A percentile compares a stretch with the other conserved stretches of the same genome.
Evolutionary conservation across 2,888 invertebrate species (phyloP).

Genomic region (Scrobipalpa atriplicella): DNA sequence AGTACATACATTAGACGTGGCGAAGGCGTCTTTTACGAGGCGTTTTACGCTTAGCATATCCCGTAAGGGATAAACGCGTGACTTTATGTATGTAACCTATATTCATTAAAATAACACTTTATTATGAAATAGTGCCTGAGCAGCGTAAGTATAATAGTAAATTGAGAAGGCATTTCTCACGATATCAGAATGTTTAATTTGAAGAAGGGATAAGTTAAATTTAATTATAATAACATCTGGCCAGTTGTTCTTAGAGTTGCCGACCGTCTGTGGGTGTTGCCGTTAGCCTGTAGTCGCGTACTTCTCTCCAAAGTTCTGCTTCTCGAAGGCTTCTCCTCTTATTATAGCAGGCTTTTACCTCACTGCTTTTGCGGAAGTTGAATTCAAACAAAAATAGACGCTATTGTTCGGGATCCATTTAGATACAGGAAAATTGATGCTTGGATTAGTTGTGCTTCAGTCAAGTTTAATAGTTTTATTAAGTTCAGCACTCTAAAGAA

Average conservation of each 20-base stretch:
- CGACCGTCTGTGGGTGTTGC: conserved; percentile 33
- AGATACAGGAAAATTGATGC: too few relatives aligned
- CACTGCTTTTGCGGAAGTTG: background rate
- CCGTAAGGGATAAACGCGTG: too few relatives aligned
- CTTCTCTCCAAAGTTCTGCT: background rate
- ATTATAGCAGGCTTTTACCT: background rate
- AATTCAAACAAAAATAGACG: background rate
- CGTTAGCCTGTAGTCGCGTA: conserved; percentile 29
- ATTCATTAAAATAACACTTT: too few relatives aligned
- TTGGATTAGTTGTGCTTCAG: too few relatives aligned
- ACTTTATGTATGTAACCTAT: too few relatives aligned
- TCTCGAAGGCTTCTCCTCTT: background rate
- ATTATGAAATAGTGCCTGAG: background rate
- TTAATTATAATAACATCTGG: conserved; percentile 52
- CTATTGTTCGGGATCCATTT: too few relatives aligned
- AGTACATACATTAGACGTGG: too few relatives aligned
- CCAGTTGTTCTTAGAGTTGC: conserved; percentile 48
- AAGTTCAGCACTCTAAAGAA: too few relatives aligned
- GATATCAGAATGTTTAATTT: conserved; percentile 18
- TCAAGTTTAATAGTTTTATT: too few relatives aligned
- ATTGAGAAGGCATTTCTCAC: background rate
- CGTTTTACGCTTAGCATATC: too few relatives aligned
- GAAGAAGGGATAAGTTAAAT: conserved; percentile 34
- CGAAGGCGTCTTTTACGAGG: too few relatives aligned
- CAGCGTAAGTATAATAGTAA: background rate